Conservation (phyloP, 1,140 invertebrate genomes). For the Sinonovacula constricta region DNA sequence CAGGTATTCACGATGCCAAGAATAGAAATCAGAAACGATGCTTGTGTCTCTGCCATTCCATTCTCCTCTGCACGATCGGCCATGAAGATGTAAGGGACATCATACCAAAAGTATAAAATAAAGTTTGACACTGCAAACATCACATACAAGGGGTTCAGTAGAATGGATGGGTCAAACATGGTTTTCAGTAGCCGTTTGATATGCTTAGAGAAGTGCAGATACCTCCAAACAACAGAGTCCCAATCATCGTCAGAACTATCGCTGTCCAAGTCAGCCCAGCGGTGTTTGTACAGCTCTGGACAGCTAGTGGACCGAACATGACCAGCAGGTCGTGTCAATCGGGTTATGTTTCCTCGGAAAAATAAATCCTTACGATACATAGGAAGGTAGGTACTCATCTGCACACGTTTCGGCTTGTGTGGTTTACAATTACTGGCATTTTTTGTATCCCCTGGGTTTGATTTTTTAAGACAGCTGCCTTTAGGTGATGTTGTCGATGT, state of each 20-base stretch:
- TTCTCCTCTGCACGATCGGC: conserved; percentile 66
- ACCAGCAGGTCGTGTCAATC: conserved; percentile 34
- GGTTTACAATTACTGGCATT: not conserved
- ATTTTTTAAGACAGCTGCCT: conserved; percentile 30
- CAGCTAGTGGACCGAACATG: conserved; percentile 63
- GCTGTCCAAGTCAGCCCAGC: conserved; percentile 38
- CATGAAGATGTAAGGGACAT: conserved; percentile 75
- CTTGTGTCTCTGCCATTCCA: conserved; percentile 82
- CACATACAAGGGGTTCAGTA: conserved; percentile 61
- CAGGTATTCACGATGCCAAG: conserved; percentile 85
- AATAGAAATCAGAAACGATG: conserved; percentile 93
- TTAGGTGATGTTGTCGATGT: not conserved
- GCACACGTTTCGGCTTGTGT: conserved; percentile 24
- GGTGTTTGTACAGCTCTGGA: conserved; percentile 58
- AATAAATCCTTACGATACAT: conserved; percentile 74
- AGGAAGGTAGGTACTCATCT: conserved; percentile 57
- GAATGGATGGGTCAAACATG: conserved; percentile 70
- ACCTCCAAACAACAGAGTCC: conserved; percentile 22
- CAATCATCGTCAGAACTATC: conserved; percentile 45
- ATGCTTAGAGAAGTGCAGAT: conserved; percentile 49
- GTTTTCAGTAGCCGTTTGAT: conserved; percentile 56
- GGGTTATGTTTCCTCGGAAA: conserved; percentile 68
- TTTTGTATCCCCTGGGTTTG: conserved; percentile 1
- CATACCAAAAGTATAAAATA: conserved; percentile 72
- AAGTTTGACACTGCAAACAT: conserved; percentile 73